These are phyloP conservation scores for Uria lomvia DNA, from an alignment of 2,113 vertebrate species.

Conservation along the genomic window DNA sequence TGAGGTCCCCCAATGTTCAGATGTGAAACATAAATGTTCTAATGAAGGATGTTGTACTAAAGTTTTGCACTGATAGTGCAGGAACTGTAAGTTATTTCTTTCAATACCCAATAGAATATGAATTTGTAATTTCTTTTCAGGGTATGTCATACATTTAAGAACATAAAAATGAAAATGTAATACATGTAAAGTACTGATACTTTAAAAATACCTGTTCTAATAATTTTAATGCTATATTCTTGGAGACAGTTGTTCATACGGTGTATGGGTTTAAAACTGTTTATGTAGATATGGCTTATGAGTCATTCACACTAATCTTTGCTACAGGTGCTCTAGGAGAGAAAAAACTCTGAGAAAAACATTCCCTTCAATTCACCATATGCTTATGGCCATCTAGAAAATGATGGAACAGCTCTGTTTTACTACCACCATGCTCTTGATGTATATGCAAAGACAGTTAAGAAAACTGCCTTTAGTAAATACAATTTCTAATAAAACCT, in stretches of 20 bases:
- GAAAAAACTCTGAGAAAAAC: not conserved
- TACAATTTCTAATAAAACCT: not conserved
- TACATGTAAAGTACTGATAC: not conserved
- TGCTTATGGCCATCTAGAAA: not conserved
- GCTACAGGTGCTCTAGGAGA: not conserved
- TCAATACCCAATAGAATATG: not conserved
- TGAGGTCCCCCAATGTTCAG: not conserved
- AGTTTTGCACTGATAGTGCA: not conserved
- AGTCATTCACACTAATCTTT: not conserved
- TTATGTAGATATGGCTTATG: not conserved
- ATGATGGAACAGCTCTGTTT: not conserved
- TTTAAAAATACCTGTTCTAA: not conserved
- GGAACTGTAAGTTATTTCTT: not conserved
- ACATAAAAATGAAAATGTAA: not conserved
- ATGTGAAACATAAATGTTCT: not conserved
- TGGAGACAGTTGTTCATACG: not conserved
- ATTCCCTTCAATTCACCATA: not conserved
- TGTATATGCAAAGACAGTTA: conserved; percentile 17
- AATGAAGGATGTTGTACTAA: not conserved
- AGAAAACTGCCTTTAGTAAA: not conserved
- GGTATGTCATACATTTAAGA: not conserved
- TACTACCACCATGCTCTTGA: not conserved
- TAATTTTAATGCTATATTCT: not conserved
- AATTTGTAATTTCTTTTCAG: not conserved
- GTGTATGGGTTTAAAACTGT: not conserved